Evolutionary conservation across 2,113 vertebrate genomes (phyloP), one percentile per base, ranked within the genome.

Genomic region (Acanthochromis polyacanthus): DNA sequence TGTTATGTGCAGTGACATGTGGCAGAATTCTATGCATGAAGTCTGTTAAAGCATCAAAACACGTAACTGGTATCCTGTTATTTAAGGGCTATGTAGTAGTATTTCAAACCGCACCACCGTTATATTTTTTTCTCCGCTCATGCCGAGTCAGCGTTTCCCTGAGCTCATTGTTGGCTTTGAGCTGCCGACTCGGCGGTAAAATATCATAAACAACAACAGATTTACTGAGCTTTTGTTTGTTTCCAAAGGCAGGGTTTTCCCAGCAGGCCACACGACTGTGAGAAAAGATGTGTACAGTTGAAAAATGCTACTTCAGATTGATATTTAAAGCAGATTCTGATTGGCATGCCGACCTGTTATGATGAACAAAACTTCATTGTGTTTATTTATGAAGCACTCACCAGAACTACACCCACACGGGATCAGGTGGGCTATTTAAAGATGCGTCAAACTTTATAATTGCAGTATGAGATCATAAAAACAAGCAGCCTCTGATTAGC

Each of bases 21-120:
- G 83, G 75, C 84, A 84, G 81, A 88, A 81, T 82, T 91, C 87
- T 88, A 90, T 91, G 91, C 93, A 92, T 91, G 89, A 79, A 86
- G 73, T 90, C 83, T 85, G 75, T 87, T 68, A 0, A 81, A 72
- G 82, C 85, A 87, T 91, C 88, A 66, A 82, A 75, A 84, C 82
- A 68, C n/a, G 36, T 80, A 85, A 84, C 80, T 75, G 66, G 75
- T 83, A 56, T 88, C 75, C 82, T 72, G 71, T 84, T 84, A 50
- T 84, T 84, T 46, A 93, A 93, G 91, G 91, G 91, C 90, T 92
- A 84, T 30, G 64, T 74, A 43, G 77, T 78, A 60, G 81, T 85
- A 50, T 84, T 86, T 82, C 25, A 52, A 77, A 64, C 30, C 30
- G 6, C 30, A 5, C 20, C 80, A 55, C 67, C 38, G 15, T 75